Evolutionary conservation across 2,113 vertebrate species (phyloP), one percentile per base, ranked within the genome.

Genomic region (Ceuthmochares aereus): DNA sequence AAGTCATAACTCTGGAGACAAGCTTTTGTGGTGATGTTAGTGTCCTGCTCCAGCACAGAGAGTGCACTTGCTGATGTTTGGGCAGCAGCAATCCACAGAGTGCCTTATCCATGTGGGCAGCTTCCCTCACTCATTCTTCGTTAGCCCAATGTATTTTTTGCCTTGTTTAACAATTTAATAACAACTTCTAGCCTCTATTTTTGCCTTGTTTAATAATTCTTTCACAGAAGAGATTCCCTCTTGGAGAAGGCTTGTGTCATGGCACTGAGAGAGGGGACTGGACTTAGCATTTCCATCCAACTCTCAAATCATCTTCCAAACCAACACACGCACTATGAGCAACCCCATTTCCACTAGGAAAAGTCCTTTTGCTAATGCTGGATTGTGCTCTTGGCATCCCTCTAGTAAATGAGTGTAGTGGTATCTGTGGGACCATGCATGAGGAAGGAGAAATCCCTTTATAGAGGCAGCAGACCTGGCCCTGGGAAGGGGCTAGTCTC

Each of bases 1-100:
- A 90, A 87, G 79, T 58, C 30, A 45, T 47, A 91, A 40, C 47
- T 88, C 42, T 87, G 75, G 76, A 93, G 85, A 94, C 60, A 40
- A 45, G 36, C 40, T 91, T 76, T 58, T 56, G 66, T 59, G 55
- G 73, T 72, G 58, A 66, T 90, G 37, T 66, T 43, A 5, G 34
- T 60, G 87, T 55, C 80, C 88, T 84, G 49, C 86, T 83, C 77
- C 89, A 78, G 76, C 74, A 89, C 37, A n/a, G 36, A 25, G 77
- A 74, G 49, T 32, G 52, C 68, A 45, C 15, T 21, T 54, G 10
- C 37, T 27, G 45, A 42, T 1, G 5, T 32, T 47, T 62, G 2
- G 12, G n/a, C n/a, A 32, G 54, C 51, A 78, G 78, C 25, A 12
- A 25, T 34, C 58, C 29, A 34, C 42, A 16, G 40, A 73, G n/a